Conservation (phyloP, 2,113 vertebrate genomes). For the Pterocles orientalis region DNA sequence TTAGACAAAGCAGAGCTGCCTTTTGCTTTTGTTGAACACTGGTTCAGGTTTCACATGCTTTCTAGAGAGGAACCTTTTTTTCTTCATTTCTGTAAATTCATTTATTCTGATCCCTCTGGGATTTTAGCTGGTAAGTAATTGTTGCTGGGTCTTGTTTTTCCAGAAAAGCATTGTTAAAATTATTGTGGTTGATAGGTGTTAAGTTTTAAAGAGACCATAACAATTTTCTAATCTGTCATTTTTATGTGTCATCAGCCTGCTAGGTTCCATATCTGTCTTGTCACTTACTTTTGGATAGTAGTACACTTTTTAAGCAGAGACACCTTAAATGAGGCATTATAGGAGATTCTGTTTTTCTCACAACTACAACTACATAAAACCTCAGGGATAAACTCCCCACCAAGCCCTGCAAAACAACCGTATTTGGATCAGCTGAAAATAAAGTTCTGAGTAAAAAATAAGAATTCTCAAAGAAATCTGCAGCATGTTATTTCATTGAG, state of each 20-base stretch:
- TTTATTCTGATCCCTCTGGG: neutral
- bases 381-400: accelerated
- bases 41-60: neutral
- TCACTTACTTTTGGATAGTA: neutral
- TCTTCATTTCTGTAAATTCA: neutral
- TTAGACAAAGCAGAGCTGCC: neutral
- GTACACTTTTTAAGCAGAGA: neutral
- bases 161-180: neutral
- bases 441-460: neutral
- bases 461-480: neutral
- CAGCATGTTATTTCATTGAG: neutral
- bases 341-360: neutral
- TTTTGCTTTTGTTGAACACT: neutral
- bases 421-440: neutral
- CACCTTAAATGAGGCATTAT: neutral
- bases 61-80: neutral
- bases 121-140: neutral
- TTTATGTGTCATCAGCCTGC: neutral
- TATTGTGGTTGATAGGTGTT: neutral
- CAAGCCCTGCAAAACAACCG: accelerated
- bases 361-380: neutral
- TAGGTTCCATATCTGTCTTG: neutral
- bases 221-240: neutral
- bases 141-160: neutral
- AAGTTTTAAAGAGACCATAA: neutral